phyloP scores from a whole-genome alignment of 2,797 vertebrate species.

The Ibycter americanus region DNA sequence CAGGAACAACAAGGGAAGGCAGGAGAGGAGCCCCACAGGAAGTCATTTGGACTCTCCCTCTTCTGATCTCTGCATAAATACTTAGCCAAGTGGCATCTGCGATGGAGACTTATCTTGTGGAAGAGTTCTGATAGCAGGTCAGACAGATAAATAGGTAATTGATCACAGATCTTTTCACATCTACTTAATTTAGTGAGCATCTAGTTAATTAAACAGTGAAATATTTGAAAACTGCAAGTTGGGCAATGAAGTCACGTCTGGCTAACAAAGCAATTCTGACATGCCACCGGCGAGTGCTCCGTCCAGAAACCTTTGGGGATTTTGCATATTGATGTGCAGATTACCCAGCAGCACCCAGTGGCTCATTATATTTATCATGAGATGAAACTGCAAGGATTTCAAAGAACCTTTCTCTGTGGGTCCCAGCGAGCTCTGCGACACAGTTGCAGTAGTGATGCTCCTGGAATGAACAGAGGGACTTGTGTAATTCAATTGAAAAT shows the following conservation, averaged over 20 bases:
- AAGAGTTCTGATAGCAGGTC: neutral
- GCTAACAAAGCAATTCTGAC: neutral
- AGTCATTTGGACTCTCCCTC: neutral
- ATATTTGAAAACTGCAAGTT: constrained; percentile 12
- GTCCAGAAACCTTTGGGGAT: neutral
- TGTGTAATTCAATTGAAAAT: neutral
- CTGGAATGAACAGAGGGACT: neutral
- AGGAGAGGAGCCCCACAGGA: neutral
- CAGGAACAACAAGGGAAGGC: neutral
- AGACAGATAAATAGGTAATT: neutral
- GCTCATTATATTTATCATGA: neutral
- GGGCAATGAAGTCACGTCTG: neutral
- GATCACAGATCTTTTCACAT: neutral
- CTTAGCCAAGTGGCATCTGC: neutral
- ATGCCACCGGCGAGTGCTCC: neutral
- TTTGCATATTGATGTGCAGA: neutral
- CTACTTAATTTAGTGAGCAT: neutral
- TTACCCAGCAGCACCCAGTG: neutral
- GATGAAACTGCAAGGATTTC: constrained; percentile 24
- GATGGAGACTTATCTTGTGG: neutral
- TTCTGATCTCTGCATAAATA: constrained; percentile 11
- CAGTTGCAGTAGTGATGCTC: neutral
- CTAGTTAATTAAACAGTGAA: constrained; percentile 6
- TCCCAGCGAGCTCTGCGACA: neutral
- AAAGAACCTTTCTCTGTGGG: neutral